A percentile compares a stretch with the other conserved stretches of the same genome.
Evolutionary conservation across 1,140 invertebrate genomes (phyloP).

Genomic region (Galleria mellonella): DNA sequence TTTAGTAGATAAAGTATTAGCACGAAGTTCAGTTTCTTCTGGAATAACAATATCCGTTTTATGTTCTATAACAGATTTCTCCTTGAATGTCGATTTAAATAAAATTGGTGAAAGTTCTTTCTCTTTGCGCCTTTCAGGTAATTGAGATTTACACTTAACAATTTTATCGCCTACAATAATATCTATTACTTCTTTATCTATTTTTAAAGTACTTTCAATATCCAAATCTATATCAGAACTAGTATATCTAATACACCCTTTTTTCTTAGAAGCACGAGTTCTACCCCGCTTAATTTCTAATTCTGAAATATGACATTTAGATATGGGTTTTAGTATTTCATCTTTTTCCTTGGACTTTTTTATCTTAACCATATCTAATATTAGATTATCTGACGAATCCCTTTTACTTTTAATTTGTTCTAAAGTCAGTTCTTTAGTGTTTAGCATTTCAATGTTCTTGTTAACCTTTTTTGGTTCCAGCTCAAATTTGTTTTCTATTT

Average conservation of each 20-base stretch:
- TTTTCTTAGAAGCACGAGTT: conserved; percentile 9
- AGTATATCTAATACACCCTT: conserved; percentile 20
- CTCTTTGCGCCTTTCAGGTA: conserved; percentile 11
- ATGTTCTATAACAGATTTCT: not conserved
- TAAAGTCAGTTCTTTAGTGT: conserved; percentile 22
- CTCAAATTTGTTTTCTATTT: too few species aligned
- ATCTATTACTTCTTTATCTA: conserved; percentile 14
- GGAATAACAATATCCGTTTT: too few species aligned
- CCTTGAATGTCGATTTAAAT: conserved; percentile 23
- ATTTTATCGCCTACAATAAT: conserved; percentile 48
- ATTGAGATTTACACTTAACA: conserved; percentile 25
- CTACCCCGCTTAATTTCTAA: conserved; percentile 10
- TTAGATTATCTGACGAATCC: conserved; percentile 24
- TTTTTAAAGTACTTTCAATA: conserved; percentile 21
- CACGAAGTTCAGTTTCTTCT: too few species aligned
- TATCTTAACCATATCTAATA: conserved; percentile 30
- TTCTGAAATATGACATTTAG: conserved; percentile 6
- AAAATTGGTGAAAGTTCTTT: conserved; percentile 18
- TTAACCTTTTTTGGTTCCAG: not conserved
- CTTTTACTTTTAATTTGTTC: conserved; percentile 25
- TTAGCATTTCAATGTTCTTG: conserved; percentile 11
- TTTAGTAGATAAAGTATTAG: too few species aligned
- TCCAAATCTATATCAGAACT: conserved; percentile 38
- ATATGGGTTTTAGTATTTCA: conserved; percentile 7
- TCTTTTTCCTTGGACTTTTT: conserved; percentile 18